Percentiles rank a stretch among this genome's conserved stretches.
Evolutionary conservation across 2,797 vertebrate species (phyloP).

Genomic region (Emydoidea blandingii): DNA sequence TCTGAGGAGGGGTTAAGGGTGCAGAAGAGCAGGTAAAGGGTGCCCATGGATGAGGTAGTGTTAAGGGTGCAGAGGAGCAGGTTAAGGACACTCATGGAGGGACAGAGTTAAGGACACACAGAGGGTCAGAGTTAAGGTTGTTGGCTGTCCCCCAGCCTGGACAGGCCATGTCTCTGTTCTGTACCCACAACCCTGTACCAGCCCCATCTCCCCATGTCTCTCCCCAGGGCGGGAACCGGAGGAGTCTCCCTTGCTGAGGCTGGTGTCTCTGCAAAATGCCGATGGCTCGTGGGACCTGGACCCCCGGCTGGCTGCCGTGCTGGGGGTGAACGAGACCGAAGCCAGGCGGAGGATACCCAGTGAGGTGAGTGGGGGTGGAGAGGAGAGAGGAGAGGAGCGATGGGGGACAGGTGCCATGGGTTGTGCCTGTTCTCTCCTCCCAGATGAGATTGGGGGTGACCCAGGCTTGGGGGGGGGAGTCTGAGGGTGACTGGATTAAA

Average conservation of each 20-base stretch:
- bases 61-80: neutral
- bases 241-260: conserved; percentile 33
- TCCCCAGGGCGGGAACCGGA: no score
- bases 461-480: no score
- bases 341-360: conserved; percentile 64
- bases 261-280: conserved; percentile 84
- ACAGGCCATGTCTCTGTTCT: neutral
- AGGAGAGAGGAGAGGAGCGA: neutral
- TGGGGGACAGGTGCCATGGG: no score
- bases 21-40: no score
- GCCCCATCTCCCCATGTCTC: neutral
- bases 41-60: no score
- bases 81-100: no score
- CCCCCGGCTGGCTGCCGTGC: conserved; percentile 65
- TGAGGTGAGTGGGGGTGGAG: conserved; percentile 57
- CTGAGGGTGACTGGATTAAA: no score
- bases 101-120: no score
- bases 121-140: neutral
- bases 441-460: no score
- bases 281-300: conserved; percentile 82
- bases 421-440: neutral
- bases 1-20: neutral
- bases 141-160: neutral
- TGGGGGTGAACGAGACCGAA: conserved; percentile 74
- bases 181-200: no score